Evolutionary conservation across 2,113 vertebrate genomes (phyloP).

Genomic region (Noctilio leporinus): DNA sequence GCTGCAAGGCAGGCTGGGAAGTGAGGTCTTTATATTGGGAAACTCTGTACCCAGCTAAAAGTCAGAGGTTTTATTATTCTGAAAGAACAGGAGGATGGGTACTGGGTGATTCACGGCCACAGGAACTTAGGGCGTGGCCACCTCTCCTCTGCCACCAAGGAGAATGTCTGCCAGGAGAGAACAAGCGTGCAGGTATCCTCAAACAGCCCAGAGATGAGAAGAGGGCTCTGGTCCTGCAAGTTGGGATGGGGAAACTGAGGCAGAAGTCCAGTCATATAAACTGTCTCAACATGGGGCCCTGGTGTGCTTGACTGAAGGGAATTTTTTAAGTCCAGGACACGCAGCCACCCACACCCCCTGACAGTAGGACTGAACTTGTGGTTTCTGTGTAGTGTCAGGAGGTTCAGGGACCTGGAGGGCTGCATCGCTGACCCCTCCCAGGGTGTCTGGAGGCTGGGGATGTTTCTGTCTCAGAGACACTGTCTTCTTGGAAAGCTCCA

Average conservation of each 20-base stretch:
- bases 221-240: background rate
- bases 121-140: fast-evolving
- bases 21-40: background rate
- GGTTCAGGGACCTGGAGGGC: background rate
- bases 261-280: background rate
- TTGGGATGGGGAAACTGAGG: background rate
- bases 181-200: background rate
- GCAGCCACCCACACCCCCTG: background rate
- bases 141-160: background rate
- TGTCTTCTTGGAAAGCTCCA: background rate
- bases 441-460: background rate
- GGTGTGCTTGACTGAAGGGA: background rate
- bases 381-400: background rate
- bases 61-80: background rate
- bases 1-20: background rate
- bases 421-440: background rate
- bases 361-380: background rate
- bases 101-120: fast-evolving
- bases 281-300: no score
- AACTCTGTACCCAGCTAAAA: background rate
- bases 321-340: background rate
- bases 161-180: background rate
- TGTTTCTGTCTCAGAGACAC: background rate
- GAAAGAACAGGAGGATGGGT: background rate
- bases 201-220: background rate